A percentile compares a stretch with the other conserved stretches of the same genome.
Conservation (phyloP, 2,113 vertebrate genomes). For the Neotragus moschatus region DNA sequence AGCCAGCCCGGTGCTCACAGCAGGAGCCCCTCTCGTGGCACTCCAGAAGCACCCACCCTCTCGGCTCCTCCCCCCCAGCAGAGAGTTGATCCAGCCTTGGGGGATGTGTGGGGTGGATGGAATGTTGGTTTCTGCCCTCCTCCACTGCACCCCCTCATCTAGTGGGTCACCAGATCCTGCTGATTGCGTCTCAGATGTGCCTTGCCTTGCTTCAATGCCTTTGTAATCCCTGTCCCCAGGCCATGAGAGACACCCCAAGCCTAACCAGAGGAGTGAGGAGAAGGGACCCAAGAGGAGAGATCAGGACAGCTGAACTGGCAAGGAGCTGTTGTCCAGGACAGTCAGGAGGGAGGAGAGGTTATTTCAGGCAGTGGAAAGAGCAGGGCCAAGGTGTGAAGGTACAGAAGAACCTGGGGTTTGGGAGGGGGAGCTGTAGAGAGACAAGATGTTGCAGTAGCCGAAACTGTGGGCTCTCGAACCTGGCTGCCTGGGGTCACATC, state of each 20-base stretch:
- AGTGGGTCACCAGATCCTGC: neutral
- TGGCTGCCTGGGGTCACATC: neutral
- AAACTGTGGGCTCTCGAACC: neutral
- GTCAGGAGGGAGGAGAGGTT: neutral
- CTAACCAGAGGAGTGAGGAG: neutral
- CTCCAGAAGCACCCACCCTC: neutral
- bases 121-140: neutral
- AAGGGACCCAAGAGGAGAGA: neutral
- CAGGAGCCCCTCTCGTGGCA: neutral
- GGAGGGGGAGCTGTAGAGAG: neutral
- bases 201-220: neutral
- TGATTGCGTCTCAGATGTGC: neutral
- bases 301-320: neutral
- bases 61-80: neutral
- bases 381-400: rapidly evolving
- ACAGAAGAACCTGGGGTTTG: neutral
- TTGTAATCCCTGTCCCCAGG: neutral
- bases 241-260: neutral
- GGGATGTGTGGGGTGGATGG: rapidly evolving
- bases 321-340: neutral
- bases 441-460: rapidly evolving
- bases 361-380: neutral
- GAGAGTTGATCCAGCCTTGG: neutral
- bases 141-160: neutral
- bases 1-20: neutral